Base-by-base conservation (phyloP, 1,140 invertebrate species). In the Diorhabda elongata region DNA sequence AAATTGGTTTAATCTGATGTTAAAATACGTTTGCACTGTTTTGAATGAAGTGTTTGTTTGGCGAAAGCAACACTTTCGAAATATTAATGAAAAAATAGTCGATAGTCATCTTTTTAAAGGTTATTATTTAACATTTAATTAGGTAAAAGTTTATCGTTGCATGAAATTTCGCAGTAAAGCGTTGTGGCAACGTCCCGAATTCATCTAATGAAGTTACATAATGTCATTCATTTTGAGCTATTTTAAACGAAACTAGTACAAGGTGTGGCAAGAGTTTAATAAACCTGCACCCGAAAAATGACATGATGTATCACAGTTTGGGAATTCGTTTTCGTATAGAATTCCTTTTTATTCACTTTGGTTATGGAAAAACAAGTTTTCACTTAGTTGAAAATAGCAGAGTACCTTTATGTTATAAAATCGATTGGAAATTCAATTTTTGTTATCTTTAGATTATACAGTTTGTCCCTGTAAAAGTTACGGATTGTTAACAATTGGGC, bases 91-190 rank as follows among this genome's bases (percentile, higher is more conserved):
- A 61, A 61, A 61, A 42, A 43, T 42, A 41, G 43, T 62, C 61
- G 42, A 44, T 44, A 62, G 44, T 6, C 8, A 62, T 44, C 44
- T 62, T 44, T 11, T 3, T n/a, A 62, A 62, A 62, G 61, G 61
- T 62, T 62, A 62, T 62, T 62, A 62, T 62, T 62, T 62, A 62
- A 44, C 61, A 62, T 62, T 62, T 62, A 62, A 62, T 62, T 41
- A 62, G 42, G 43, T 44, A 44, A 62, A 44, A 62, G 61, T 62
- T 62, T 62, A 62, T 47, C 61, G 61, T 62, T 62, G 61, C 61
- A 62, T 62, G 61, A 62, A 62, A 62, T 62, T 62, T 9, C 61
- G 61, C 44, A 62, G 61, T 62, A 44, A 62, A 11, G 44, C 5
- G 61, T 2, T 52, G 47, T 52, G 43, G 42, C 61, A 44, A 44